phyloP scores from a whole-genome alignment of 2,888 invertebrate species.

The Scaptomyza tumidula region DNA sequence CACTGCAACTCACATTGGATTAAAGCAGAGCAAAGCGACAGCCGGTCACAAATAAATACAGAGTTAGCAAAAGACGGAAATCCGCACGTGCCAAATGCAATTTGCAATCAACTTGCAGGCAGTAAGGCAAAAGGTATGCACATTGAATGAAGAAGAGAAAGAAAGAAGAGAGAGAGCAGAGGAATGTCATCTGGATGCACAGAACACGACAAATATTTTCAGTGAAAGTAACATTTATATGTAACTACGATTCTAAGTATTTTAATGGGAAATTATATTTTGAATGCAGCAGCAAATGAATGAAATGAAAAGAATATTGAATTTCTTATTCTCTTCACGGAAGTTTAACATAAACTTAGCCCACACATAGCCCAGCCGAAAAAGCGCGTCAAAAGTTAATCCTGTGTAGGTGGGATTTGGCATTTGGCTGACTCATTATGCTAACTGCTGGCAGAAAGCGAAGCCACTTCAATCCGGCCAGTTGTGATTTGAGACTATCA shows the following conservation, averaged over 20 bases:
- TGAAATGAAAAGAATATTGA: too few species aligned
- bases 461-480: too few species aligned
- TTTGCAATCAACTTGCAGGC: not conserved
- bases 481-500: too few species aligned
- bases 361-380: too few species aligned
- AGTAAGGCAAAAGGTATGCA: not conserved
- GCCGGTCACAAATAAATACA: constrained; percentile 17
- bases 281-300: too few species aligned
- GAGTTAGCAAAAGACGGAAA: constrained; percentile 10
- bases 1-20: constrained; percentile 48
- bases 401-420: not conserved
- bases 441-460: too few species aligned
- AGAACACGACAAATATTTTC: too few species aligned
- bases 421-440: not conserved
- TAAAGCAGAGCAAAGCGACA: constrained; percentile 9
- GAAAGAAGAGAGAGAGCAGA: not conserved
- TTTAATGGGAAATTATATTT: too few species aligned
- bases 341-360: too few species aligned
- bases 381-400: not conserved
- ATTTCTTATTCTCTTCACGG: too few species aligned
- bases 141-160: not conserved
- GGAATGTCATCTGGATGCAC: constrained; percentile 9
- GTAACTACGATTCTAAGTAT: too few species aligned
- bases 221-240: too few species aligned
- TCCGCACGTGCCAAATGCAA: constrained; percentile 7